These are phyloP conservation scores for Lochmaea capreae DNA, from an alignment of 2,888 invertebrate species.

Conservation along the genomic window DNA sequence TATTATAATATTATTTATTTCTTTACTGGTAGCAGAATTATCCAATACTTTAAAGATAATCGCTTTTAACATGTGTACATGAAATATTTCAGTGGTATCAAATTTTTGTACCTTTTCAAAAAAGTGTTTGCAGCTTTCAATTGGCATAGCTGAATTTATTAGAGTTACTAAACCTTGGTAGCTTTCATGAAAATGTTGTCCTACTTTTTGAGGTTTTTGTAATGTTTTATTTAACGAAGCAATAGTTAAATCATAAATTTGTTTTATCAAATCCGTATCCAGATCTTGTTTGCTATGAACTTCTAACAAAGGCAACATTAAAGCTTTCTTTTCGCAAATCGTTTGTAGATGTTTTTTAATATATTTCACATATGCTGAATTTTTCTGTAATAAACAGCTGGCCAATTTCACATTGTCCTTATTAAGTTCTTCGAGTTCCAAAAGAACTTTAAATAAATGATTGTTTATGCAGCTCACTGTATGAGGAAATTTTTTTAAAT, in stretches of 20 bases:
- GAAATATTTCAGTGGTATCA: slow-evolving; percentile 72
- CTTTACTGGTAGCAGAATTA: slow-evolving; percentile 62
- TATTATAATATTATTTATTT: slow-evolving; percentile 68
- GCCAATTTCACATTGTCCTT: slow-evolving; percentile 72
- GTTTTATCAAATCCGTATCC: slow-evolving; percentile 67
- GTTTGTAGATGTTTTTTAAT: slow-evolving; percentile 68
- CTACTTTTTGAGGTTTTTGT: slow-evolving; percentile 78
- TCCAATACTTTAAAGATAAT: slow-evolving; percentile 68
- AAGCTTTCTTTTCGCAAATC: slow-evolving; percentile 71
- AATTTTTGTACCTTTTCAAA: slow-evolving; percentile 74
- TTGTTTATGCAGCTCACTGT: slow-evolving; percentile 67
- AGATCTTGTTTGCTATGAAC: slow-evolving; percentile 66
- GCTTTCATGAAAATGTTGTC: slow-evolving; percentile 73
- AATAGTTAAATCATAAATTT: slow-evolving; percentile 72
- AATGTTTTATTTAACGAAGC: slow-evolving; percentile 73
- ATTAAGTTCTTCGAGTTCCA: slow-evolving; percentile 67
- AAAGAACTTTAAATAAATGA: slow-evolving; percentile 70
- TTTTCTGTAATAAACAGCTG: slow-evolving; percentile 70
- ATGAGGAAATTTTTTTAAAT: slow-evolving; percentile 73
- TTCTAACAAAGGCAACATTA: slow-evolving; percentile 73
- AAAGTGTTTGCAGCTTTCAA: slow-evolving; percentile 69
- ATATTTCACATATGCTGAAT: slow-evolving; percentile 65
- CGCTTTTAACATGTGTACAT: slow-evolving; percentile 69
- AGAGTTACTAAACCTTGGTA: slow-evolving; percentile 71
- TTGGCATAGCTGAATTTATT: slow-evolving; percentile 71